Base-by-base conservation (phyloP, 1,140 invertebrate genomes). In the Pentalonia nigronervosa region DNA sequence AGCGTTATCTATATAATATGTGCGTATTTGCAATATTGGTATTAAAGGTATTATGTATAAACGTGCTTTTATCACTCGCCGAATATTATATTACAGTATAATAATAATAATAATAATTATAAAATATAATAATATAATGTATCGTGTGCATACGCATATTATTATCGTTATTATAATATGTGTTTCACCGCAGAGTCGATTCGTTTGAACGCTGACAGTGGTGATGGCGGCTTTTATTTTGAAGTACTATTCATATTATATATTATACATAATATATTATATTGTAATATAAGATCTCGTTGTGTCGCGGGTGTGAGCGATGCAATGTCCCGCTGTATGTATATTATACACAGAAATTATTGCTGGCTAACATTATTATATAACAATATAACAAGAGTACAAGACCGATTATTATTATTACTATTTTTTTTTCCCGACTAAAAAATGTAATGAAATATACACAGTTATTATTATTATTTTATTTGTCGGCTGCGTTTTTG, bases 381-480 rank as follows among this genome's bases (percentile, higher is more conserved):
- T n/a, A n/a, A n/a, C n/a, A n/a, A n/a, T n/a, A n/a, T 48, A 20
- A 81, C 21, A 41, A 41, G 4, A 41, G 41, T 41, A 41, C 41
- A 76, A 34, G 48, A 48, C 41, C 45, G 60, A 91, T 91, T n/a
- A 48, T 47, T 76, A 76, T 76, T 76, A 76, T n/a, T 67, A 76
- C 4, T 17, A 76, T 11, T 48, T 91, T 91, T 48, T 89, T 89
- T 89, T 92, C 34, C 11, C 7, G 23, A 92, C 30, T 36, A 76
- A 81, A n/a, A 92, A 83, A 76, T 92, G 34, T 56, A 50, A 88
- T 50, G 20, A n/a, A 91, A 7, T 67, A 47, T 17, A 17, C 60
- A 25, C 30, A 30, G 30, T 67, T 67, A 67, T 67, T 67, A 90
- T 90, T 90, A 53, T 56, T 25, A 89, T 34, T 56, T 23, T 17